Percentiles rank a stretch among this genome's conserved stretches.
phyloP scores from a whole-genome alignment of 2,888 invertebrate species.

The Nowickia ferox region DNA sequence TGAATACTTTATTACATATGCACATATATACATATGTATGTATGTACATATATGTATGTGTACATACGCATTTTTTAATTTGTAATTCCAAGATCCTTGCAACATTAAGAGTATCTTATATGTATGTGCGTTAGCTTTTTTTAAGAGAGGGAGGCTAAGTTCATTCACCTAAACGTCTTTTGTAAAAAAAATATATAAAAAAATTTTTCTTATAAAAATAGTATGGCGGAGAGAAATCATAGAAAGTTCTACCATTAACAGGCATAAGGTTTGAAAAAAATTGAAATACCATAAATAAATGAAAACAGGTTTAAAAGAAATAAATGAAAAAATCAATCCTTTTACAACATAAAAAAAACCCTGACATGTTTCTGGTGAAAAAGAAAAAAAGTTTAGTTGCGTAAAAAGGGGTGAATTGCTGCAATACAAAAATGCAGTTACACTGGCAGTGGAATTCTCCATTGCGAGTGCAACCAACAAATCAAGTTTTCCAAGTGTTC shows the following conservation, averaged over 20 bases:
- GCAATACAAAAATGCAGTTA: conserved; percentile 52
- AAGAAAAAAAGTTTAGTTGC: conserved; percentile 59
- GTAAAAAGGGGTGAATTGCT: conserved; percentile 65
- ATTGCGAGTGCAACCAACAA: conserved; percentile 16
- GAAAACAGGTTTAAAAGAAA: conserved; percentile 65
- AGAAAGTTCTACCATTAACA: conserved; percentile 61
- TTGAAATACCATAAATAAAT: conserved; percentile 60
- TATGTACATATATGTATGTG: background rate
- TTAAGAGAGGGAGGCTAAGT: conserved; percentile 46
- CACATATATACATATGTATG: background rate
- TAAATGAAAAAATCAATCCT: conserved; percentile 63
- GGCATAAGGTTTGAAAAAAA: conserved; percentile 37
- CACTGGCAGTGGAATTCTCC: conserved; percentile 47
- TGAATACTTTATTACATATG: no score
- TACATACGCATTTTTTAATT: background rate
- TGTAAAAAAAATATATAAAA: conserved; percentile 36
- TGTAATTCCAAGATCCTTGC: conserved; percentile 52
- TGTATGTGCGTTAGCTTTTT: background rate
- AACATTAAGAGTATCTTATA: conserved; percentile 8
- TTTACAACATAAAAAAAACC: conserved; percentile 65
- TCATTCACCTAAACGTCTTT: conserved; percentile 60
- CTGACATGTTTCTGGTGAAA: conserved; percentile 60
- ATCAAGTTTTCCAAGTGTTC: conserved; percentile 24
- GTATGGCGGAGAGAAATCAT: conserved; percentile 63
- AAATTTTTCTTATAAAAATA: conserved; percentile 52